Evolutionary conservation across 2,797 vertebrate genomes (phyloP).

Genomic region (Clangula hyemalis): DNA sequence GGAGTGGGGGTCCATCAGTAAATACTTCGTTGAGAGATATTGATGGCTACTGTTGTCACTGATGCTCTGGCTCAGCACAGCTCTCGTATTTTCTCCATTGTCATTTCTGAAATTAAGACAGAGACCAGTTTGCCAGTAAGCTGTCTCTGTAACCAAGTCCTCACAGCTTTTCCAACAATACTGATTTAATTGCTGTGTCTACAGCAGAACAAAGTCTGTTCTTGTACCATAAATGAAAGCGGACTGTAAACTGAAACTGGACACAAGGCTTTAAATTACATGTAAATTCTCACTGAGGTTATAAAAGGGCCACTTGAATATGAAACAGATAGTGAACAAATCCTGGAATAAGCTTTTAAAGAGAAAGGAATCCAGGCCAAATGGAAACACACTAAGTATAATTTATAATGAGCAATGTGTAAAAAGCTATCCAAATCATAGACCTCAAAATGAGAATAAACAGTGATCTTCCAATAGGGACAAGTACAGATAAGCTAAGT

Average conservation of each 20-base stretch:
- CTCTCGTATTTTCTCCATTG: not conserved
- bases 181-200: not conserved
- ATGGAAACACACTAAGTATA: conserved; percentile 53
- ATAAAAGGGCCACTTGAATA: conserved; percentile 49
- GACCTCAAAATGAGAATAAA: conserved; percentile 68
- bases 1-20: not conserved
- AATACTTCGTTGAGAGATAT: not conserved
- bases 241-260: conserved; percentile 23
- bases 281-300: conserved; percentile 60
- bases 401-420: conserved; percentile 61
- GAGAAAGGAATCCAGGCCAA: conserved; percentile 52
- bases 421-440: conserved; percentile 54
- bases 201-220: not conserved
- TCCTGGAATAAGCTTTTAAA: conserved; percentile 54
- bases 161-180: not conserved
- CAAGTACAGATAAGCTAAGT: conserved; percentile 73
- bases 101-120: not conserved
- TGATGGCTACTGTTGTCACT: not conserved
- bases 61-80: not conserved
- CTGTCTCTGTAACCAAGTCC: not conserved
- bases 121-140: not conserved
- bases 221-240: conserved; percentile 5
- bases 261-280: conserved; percentile 35
- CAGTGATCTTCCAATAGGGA: conserved; percentile 60
- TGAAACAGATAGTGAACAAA: conserved; percentile 61